A percentile compares a stretch with the other conserved stretches of the same genome.
Evolutionary conservation across 2,888 invertebrate species (phyloP).

Genomic region (Leucoptera coffeella): DNA sequence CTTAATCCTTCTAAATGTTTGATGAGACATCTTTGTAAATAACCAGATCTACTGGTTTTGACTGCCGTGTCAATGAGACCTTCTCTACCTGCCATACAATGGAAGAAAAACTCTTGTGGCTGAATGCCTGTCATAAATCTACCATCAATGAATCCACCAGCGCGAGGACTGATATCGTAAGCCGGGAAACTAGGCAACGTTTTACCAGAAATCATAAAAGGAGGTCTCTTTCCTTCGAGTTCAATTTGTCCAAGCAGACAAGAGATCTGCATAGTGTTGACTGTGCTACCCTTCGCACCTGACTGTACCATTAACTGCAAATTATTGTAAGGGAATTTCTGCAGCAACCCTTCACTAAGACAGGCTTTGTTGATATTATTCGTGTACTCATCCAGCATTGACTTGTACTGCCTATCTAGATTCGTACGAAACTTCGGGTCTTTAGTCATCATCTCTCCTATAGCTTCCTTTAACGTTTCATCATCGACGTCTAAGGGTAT

Average conservation of each 20-base stretch:
- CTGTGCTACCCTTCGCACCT: conserved; percentile 97
- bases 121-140: conserved; percentile 98
- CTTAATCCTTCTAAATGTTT: conserved; percentile 96
- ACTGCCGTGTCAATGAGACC: conserved; percentile 99
- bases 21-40: conserved; percentile 92
- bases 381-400: conserved; percentile 71
- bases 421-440: conserved; percentile 74
- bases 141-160: conserved; percentile 95
- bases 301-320: conserved; percentile 98
- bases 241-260: conserved; percentile 97
- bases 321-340: conserved; percentile 89
- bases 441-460: conserved; percentile 63
- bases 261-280: conserved; percentile 98
- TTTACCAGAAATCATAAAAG: conserved; percentile 88
- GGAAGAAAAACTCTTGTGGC: conserved; percentile 97
- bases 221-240: conserved; percentile 94
- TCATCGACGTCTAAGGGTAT: conserved; percentile 53
- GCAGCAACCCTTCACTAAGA: conserved; percentile 76
- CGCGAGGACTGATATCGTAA: conserved; percentile 82
- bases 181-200: conserved; percentile 87
- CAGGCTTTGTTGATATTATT: conserved; percentile 87
- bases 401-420: conserved; percentile 80
- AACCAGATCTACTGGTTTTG: conserved; percentile 97
- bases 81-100: conserved; percentile 99
- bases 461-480: conserved; percentile 56